These are phyloP conservation scores for Okapia johnstoni DNA, from an alignment of 2,113 vertebrate species.

Conservation along the genomic window DNA sequence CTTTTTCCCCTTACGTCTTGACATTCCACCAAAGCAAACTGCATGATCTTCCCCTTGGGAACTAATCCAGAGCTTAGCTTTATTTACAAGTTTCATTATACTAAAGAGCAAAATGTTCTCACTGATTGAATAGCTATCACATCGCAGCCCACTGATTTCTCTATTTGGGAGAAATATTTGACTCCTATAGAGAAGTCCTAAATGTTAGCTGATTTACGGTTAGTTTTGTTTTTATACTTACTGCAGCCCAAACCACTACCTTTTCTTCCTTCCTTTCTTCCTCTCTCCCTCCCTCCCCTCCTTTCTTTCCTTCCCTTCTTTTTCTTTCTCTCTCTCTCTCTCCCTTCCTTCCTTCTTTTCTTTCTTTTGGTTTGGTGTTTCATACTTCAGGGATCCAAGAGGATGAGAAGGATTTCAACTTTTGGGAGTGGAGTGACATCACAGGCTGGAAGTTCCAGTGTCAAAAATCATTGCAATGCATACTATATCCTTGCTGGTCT, in stretches of 20 bases:
- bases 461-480: not conserved
- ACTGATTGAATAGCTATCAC: slow-evolving; percentile 7
- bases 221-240: not conserved
- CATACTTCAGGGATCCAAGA: not conserved
- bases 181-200: slow-evolving; percentile 45
- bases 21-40: slow-evolving; percentile 46
- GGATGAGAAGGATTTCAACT: not conserved
- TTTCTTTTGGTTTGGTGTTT: not conserved
- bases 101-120: slow-evolving; percentile 52
- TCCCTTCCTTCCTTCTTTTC: not conserved
- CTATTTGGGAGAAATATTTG: slow-evolving; percentile 24
- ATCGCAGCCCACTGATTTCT: not conserved
- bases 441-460: not conserved
- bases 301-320: not conserved
- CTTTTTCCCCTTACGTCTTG: slow-evolving; percentile 41
- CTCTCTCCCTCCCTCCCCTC: too few relatives aligned
- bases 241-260: not conserved
- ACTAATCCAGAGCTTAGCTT: slow-evolving; percentile 12
- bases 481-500: not conserved
- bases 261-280: not conserved
- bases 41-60: not conserved
- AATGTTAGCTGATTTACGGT: not conserved
- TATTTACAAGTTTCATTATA: slow-evolving; percentile 26
- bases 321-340: not conserved
- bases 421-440: not conserved